These are phyloP conservation scores for Chironomus tentans DNA, from an alignment of 2,888 invertebrate genomes.

Conservation along the genomic window DNA sequence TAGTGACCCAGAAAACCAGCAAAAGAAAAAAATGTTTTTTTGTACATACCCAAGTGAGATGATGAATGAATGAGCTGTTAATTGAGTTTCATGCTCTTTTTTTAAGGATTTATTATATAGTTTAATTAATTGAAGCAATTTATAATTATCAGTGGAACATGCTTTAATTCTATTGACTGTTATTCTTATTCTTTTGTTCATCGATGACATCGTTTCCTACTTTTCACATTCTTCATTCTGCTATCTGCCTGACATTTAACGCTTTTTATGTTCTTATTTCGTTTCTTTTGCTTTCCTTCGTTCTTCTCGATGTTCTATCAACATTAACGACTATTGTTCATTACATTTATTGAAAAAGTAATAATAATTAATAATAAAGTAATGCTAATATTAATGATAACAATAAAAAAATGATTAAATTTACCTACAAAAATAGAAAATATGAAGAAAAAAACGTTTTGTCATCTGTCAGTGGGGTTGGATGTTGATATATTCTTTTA, in stretches of 20 bases:
- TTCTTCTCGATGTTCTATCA: no score
- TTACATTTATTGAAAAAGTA: background rate
- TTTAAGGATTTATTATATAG: background rate
- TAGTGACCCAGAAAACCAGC: no score
- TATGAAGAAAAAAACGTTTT: no score
- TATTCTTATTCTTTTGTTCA: background rate
- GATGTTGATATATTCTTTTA: no score
- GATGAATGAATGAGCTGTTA: background rate
- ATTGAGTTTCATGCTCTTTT: constrained; percentile 12
- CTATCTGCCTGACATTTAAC: background rate
- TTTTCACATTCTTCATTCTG: background rate
- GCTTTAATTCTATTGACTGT: background rate
- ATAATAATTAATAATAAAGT: background rate
- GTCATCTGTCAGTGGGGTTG: no score
- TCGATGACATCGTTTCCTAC: background rate
- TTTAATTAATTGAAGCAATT: constrained; percentile 23
- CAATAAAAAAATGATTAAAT: background rate
- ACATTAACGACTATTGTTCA: no score
- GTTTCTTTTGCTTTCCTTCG: no score
- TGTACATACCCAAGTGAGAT: background rate
- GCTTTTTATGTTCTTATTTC: background rate
- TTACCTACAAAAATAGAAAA: background rate
- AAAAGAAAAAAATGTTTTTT: no score
- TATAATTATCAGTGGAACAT: constrained; percentile 1
- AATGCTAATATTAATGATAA: background rate